Evolutionary conservation across 2,113 vertebrate genomes (phyloP), one percentile per base, ranked within the genome.

Genomic region (Riparia riparia): DNA sequence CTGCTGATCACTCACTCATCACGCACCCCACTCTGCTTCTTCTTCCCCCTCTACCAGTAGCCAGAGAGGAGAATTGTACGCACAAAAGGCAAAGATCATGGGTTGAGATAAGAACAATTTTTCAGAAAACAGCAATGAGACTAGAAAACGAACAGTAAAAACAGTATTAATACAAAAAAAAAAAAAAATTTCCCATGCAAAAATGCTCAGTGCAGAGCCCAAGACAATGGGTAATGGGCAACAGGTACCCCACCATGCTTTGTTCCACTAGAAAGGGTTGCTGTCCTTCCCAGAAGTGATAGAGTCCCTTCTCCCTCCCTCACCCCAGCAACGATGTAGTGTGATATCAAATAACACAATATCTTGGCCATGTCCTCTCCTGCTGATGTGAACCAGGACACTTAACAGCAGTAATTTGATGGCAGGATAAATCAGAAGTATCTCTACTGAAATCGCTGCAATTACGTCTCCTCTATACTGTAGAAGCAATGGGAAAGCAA

Each of bases 181-280:
- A 53, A 28, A 54, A 18, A 5, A 44, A 5, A 7, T 51, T 44
- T 44, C 12, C 29, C 17, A n/a, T 51, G 7, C 17, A 28, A 25
- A 82, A 73, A 65, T 58, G 22, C 22, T 73, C 21, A 29, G 21
- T 50, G 10, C 13, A n/a, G 28, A n/a, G 4, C 22, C 8, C 18
- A 24, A 81, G 51, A 45, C 32, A 51, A 45, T n/a, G 24, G 45
- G n/a, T 15, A 44, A 37, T 8, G 31, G 17, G 5, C 21, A 37
- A 37, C 13, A 7, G 42, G 5, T 4, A 63, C 17, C 5, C 32
- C 1, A 3, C 3, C 4, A 26, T 0, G 2, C 7, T 34, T 56
- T 34, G 17, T 34, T 63, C 25, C 32, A 24, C 9, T 8, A 31
- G 44, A 44, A 37, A 65, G 5, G 5, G 26, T 5, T 32, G 4